Base-by-base conservation (phyloP, 2,113 vertebrate genomes). In the Strix uralensis region DNA sequence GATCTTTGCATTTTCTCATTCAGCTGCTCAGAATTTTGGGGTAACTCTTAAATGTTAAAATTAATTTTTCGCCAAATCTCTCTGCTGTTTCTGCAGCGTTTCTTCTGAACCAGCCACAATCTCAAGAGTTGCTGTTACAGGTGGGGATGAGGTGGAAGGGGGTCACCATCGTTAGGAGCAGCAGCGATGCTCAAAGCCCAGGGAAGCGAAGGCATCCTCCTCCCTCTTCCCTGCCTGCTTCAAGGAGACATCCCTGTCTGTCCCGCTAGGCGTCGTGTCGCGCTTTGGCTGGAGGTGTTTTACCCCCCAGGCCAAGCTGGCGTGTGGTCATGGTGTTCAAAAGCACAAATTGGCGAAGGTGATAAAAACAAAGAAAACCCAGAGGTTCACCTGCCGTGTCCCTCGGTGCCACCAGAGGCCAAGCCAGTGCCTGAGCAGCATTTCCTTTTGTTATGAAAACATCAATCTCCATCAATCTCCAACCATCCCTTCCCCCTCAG, bases 291-390 rank as follows among this genome's bases (percentile, higher is more conserved):
- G 2, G 65, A 16, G 46, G 6, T 11, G 25, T 18, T 47, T 12
- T 40, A 46, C 72, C 54, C 54, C 65, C 3, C 8, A 13, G 58
- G 8, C 20, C 36, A 21, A 26, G 58, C 30, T n/a, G 58, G 51
- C 32, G 36, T 5, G 0, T 10, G 32, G 49, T 18, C n/a, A 15
- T 0, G 1, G 13, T 54, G 52, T n/a, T 73, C 20, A 17, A 55
- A 62, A 51, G 36, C 65, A 46, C 20, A 36, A 8, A 14, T 25
- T 25, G 52, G 40, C 2, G 0, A 22, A 32, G 52, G 22, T 40
- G 51, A 15, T 15, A 34, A 71, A 38, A 47, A 42, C 16, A 44
- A 49, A 25, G n/a, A 27, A 69, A 46, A 11, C 51, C 6, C 16
- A 11, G 72, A 52, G 44, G 51, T 52, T 58, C 38, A 30, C 44